These are phyloP conservation scores for Micrastur ruficollis DNA, from an alignment of 2,797 vertebrate genomes.

Conservation along the genomic window DNA sequence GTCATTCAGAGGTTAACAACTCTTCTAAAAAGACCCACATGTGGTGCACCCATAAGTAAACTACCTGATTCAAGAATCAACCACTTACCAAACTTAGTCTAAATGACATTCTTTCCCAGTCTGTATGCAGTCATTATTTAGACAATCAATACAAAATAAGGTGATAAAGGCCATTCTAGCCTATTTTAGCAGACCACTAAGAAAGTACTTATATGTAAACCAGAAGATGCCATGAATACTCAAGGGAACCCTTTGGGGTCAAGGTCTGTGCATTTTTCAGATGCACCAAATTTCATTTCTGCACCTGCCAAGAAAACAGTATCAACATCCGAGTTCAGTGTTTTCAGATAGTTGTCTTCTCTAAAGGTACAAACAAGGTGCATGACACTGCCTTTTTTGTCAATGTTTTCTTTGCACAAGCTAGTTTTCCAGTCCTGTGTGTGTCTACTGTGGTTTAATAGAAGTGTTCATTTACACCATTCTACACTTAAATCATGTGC, in stretches of 20 bases:
- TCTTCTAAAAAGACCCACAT: neutral
- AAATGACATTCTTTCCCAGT: neutral
- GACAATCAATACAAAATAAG: neutral
- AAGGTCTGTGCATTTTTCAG: neutral
- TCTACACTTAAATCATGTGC: neutral
- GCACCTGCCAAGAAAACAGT: neutral
- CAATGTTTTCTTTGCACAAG: neutral
- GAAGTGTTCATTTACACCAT: neutral
- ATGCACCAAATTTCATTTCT: neutral
- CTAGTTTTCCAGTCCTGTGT: neutral
- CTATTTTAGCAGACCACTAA: neutral
- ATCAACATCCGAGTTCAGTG: neutral
- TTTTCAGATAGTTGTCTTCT: neutral
- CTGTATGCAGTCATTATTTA: neutral
- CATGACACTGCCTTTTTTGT: accelerated
- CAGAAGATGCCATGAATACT: neutral
- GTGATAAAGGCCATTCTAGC: neutral
- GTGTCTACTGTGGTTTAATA: neutral
- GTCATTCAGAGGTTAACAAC: neutral
- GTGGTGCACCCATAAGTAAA: neutral
- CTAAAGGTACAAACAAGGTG: neutral
- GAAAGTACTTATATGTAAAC: neutral
- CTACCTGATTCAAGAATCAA: neutral
- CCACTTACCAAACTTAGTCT: neutral
- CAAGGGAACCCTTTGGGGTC: neutral